Percentiles rank a stretch among this genome's conserved stretches.
phyloP scores from a whole-genome alignment of 2,113 vertebrate species.

The Setophaga kirtlandii region DNA sequence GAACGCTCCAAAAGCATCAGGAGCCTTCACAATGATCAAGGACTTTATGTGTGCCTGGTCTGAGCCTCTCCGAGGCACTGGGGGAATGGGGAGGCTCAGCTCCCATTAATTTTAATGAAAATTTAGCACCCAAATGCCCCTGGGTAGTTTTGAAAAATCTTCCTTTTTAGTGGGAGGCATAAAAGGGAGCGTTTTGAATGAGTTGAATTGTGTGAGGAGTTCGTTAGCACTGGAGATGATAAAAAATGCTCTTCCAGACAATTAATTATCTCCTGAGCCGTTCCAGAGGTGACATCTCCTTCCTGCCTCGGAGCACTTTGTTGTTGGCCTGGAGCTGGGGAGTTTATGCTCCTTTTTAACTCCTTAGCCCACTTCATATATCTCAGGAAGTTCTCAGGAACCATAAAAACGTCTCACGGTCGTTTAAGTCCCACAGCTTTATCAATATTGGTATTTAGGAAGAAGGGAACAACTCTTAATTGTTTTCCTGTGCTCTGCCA shows the following conservation, averaged over 20 bases:
- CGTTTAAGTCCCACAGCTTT: background rate
- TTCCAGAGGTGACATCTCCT: background rate
- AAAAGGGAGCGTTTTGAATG: background rate
- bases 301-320: background rate
- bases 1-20: background rate
- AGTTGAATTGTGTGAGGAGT: background rate
- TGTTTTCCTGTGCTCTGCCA: background rate
- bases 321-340: background rate
- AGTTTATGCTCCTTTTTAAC: constrained; percentile 10
- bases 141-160: constrained; percentile 2
- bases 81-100: background rate
- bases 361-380: background rate
- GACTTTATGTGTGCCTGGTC: background rate
- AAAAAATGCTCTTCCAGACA: background rate
- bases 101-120: background rate
- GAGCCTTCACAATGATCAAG: background rate
- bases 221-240: background rate
- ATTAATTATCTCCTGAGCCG: background rate
- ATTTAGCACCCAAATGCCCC: constrained; percentile 17
- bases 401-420: background rate
- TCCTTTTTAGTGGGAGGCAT: constrained; percentile 19
- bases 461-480: background rate
- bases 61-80: background rate
- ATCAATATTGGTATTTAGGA: constrained; percentile 50
- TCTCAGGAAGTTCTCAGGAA: background rate